A percentile compares a stretch with the other conserved stretches of the same genome.
Conservation (phyloP, 2,113 vertebrate genomes). For the Alligator mississippiensis region DNA sequence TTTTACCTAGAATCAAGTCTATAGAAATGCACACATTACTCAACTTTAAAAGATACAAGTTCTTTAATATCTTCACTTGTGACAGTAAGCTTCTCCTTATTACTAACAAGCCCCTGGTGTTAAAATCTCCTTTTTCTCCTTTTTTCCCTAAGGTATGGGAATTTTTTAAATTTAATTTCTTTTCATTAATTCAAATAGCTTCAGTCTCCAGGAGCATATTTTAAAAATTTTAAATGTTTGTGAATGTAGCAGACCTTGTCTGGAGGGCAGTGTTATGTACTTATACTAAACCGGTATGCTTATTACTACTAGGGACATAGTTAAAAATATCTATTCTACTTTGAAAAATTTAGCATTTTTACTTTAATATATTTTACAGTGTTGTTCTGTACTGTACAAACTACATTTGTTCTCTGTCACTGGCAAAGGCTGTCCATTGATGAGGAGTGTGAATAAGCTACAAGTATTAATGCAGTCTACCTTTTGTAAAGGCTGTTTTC, state of each 20-base stretch:
- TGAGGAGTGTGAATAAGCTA: not conserved
- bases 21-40: not conserved
- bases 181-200: not conserved
- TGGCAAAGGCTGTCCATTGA: not conserved
- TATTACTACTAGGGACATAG: not conserved
- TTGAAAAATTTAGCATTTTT: not conserved
- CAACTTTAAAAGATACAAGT: not conserved
- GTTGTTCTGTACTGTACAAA: not conserved
- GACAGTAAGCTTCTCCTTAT: not conserved
- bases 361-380: not conserved
- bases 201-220: not conserved
- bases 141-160: no score
- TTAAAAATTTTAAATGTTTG: not conserved
- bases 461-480: not conserved
- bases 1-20: not conserved
- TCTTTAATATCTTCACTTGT: not conserved
- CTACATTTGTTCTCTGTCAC: not conserved
- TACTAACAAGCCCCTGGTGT: not conserved
- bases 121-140: not conserved
- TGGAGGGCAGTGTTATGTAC: not conserved
- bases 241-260: not conserved
- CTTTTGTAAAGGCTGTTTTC: not conserved
- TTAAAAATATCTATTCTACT: not conserved
- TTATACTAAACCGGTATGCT: not conserved
- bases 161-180: not conserved